These are phyloP conservation scores for Laticauda colubrina DNA, from an alignment of 2,113 vertebrate species.

Conservation along the genomic window DNA sequence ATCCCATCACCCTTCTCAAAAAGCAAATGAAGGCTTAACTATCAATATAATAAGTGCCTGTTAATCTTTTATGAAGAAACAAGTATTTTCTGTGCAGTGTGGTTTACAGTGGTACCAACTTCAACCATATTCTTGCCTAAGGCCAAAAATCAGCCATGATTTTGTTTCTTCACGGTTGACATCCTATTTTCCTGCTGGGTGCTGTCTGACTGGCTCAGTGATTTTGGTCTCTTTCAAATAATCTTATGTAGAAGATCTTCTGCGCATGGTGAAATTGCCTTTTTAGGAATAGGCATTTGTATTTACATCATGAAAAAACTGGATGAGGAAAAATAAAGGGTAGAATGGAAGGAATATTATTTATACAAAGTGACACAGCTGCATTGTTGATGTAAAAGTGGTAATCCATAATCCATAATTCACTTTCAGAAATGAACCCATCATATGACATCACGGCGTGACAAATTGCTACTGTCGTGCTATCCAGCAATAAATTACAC, in stretches of 20 bases:
- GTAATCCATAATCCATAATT: conserved; percentile 68
- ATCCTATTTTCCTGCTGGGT: conserved; percentile 58
- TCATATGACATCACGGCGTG: conserved; percentile 64
- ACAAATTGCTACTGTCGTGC: conserved; percentile 58
- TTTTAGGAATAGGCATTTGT: conserved; percentile 65
- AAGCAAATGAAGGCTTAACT: conserved; percentile 74
- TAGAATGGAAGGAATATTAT: conserved; percentile 62
- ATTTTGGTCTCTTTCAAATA: conserved; percentile 69
- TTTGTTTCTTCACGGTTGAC: conserved; percentile 59
- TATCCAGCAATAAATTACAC: conserved; percentile 56
- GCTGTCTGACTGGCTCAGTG: conserved; percentile 57
- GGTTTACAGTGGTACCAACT: conserved; percentile 70
- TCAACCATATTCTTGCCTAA: conserved; percentile 76
- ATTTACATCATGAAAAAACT: conserved; percentile 57
- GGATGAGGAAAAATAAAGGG: conserved; percentile 59
- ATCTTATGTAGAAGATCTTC: conserved; percentile 65
- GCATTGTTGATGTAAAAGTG: conserved; percentile 65
- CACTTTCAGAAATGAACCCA: conserved; percentile 62
- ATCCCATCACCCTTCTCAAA: conserved; percentile 32
- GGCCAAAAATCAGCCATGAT: conserved; percentile 70
- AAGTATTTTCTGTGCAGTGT: conserved; percentile 74
- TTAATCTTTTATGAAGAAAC: conserved; percentile 72
- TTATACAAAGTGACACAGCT: conserved; percentile 63
- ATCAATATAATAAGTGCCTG: conserved; percentile 71
- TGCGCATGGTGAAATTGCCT: conserved; percentile 72